phyloP scores from a whole-genome alignment of 2,113 vertebrate genomes.

The Alligator mississippiensis region DNA sequence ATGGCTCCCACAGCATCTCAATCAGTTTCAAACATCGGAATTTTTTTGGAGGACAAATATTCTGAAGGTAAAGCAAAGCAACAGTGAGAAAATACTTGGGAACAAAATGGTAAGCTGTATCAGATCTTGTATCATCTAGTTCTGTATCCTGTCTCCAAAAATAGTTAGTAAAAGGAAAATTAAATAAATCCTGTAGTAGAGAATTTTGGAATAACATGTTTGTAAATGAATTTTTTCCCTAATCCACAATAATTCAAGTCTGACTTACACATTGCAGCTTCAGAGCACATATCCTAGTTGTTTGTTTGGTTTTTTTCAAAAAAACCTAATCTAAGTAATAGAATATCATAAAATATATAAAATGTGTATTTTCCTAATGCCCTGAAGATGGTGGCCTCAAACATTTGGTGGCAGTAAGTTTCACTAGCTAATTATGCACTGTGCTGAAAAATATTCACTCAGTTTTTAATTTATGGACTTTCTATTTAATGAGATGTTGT shows the following conservation, averaged over 20 bases:
- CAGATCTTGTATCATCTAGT: neutral
- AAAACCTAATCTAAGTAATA: too few species aligned
- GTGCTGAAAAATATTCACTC: neutral
- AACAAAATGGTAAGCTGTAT: neutral
- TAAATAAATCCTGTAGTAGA: neutral
- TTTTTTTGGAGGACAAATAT: neutral
- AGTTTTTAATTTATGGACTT: neutral
- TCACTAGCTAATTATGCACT: accelerated
- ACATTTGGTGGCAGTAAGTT: neutral
- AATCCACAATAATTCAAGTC: neutral
- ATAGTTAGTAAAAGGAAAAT: neutral
- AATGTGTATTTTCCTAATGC: neutral
- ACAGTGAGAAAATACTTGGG: neutral
- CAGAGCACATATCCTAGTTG: neutral
- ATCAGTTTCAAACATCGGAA: neutral
- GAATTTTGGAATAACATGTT: neutral
- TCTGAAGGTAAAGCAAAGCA: neutral
- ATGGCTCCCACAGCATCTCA: neutral
- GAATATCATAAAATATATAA: neutral
- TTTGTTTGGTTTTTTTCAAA: neutral
- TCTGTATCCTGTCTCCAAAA: neutral
- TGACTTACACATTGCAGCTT: neutral
- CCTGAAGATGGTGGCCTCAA: neutral
- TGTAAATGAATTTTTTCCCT: neutral
- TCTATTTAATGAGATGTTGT: neutral